Conservation (phyloP, 2,113 vertebrate genomes). For the Channa argus region DNA sequence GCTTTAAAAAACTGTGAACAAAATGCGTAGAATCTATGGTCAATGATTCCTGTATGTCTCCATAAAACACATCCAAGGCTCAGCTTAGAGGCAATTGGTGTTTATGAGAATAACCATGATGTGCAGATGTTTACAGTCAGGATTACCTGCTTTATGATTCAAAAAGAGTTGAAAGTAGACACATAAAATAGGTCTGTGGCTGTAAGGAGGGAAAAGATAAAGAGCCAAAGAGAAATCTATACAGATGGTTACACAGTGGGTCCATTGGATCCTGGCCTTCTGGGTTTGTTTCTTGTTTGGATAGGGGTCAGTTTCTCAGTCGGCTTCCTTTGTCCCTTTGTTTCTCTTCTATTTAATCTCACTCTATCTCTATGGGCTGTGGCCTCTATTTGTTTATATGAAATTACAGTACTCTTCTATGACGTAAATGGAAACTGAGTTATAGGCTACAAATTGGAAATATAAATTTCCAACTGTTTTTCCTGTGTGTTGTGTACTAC, state of each 20-base stretch:
- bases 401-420: neutral
- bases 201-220: conserved; percentile 15
- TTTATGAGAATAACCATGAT: conserved; percentile 8
- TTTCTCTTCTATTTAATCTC: conserved; percentile 51
- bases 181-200: conserved; percentile 27
- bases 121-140: conserved; percentile 34
- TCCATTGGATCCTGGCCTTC: conserved; percentile 76
- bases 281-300: conserved; percentile 79
- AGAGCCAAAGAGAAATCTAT: conserved; percentile 53
- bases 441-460: neutral
- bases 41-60: conserved; percentile 26
- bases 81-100: conserved; percentile 6
- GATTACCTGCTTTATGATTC: conserved; percentile 34
- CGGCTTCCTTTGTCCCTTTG: conserved; percentile 57
- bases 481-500: neutral
- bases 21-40: neutral
- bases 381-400: conserved; percentile 31
- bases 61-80: conserved; percentile 24
- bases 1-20: neutral
- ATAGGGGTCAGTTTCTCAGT: conserved; percentile 73
- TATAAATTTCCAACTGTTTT: neutral
- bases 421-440: neutral
- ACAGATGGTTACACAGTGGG: conserved; percentile 85
- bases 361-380: conserved; percentile 9
- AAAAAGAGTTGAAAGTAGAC: conserved; percentile 32